A percentile compares a stretch with the other conserved stretches of the same genome.
phyloP scores from a whole-genome alignment of 2,888 invertebrate genomes.

The Calameuta idolon region DNA sequence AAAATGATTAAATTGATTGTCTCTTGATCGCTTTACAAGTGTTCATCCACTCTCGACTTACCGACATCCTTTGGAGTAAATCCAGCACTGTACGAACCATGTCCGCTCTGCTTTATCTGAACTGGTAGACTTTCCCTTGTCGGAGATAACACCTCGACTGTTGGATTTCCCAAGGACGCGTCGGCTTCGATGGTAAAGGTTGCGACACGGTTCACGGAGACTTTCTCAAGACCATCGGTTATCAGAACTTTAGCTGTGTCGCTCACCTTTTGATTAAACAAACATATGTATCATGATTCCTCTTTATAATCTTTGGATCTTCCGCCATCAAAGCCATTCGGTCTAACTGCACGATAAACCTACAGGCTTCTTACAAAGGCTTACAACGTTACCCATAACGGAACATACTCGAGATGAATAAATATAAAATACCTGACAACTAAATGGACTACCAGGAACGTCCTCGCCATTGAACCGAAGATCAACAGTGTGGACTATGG shows the following conservation, averaged over 20 bases:
- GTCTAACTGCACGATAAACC: constrained; percentile 74
- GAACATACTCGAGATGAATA: not conserved
- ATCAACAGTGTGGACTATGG: constrained; percentile 92
- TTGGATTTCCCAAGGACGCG: constrained; percentile 74
- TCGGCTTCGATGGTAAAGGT: constrained; percentile 91
- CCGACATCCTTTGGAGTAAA: constrained; percentile 92
- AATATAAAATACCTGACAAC: constrained; percentile 65
- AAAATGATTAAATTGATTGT: not conserved
- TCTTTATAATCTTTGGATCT: too few relatives aligned
- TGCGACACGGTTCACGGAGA: constrained; percentile 86
- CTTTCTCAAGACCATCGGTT: constrained; percentile 86
- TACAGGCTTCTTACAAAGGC: constrained; percentile 82
- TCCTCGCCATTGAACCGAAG: constrained; percentile 95
- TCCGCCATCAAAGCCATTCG: too few relatives aligned
- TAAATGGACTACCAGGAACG: constrained; percentile 81
- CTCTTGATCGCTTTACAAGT: not conserved
- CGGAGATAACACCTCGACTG: constrained; percentile 78
- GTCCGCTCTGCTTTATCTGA: constrained; percentile 83
- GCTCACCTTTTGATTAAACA: constrained; percentile 48
- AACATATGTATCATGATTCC: not conserved
- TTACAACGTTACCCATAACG: constrained; percentile 65
- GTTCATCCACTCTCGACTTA: constrained; percentile 52
- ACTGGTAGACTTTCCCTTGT: constrained; percentile 75
- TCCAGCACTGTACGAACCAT: constrained; percentile 85
- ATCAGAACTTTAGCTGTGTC: constrained; percentile 74